A percentile compares a stretch with the other conserved stretches of the same genome.
These are phyloP conservation scores for Unio pictorum DNA, from an alignment of 2,888 invertebrate genomes.

Conservation along the genomic window DNA sequence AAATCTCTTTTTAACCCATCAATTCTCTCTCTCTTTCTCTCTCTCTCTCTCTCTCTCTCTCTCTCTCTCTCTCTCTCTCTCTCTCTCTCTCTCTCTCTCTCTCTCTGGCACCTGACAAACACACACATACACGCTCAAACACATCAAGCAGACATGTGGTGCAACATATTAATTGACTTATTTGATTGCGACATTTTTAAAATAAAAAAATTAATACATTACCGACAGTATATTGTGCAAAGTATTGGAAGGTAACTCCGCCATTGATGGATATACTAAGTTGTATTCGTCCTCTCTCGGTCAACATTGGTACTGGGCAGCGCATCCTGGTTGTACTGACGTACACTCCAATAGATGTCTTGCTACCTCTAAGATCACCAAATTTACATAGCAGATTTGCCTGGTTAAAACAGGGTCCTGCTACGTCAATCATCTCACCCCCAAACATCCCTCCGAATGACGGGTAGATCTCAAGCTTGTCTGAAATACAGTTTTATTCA, in stretches of 20 bases:
- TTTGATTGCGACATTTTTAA: no score
- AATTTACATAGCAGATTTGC: conserved; percentile 78
- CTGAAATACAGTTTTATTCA: conserved; percentile 19
- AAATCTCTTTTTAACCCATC: no score
- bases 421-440: conserved; percentile 95
- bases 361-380: conserved; percentile 61
- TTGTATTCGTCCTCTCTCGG: conserved; percentile 89
- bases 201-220: conserved; percentile 68
- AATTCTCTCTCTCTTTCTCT: conserved; percentile 4
- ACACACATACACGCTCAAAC: no score
- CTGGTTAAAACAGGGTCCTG: conserved; percentile 91
- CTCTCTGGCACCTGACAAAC: neutral
- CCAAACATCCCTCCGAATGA: conserved; percentile 93
- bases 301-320: conserved; percentile 89
- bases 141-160: no score
- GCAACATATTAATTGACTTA: no score
- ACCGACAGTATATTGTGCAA: conserved; percentile 93
- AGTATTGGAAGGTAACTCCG: conserved; percentile 84
- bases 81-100: conserved; percentile 2
- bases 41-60: conserved; percentile 3
- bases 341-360: conserved; percentile 7
- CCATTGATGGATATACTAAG: conserved; percentile 89
- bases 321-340: conserved; percentile 76
- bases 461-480: conserved; percentile 46
- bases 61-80: conserved; percentile 5